These are phyloP conservation scores for Leptobrachium leishanense DNA, from an alignment of 2,113 vertebrate species.

Conservation along the genomic window DNA sequence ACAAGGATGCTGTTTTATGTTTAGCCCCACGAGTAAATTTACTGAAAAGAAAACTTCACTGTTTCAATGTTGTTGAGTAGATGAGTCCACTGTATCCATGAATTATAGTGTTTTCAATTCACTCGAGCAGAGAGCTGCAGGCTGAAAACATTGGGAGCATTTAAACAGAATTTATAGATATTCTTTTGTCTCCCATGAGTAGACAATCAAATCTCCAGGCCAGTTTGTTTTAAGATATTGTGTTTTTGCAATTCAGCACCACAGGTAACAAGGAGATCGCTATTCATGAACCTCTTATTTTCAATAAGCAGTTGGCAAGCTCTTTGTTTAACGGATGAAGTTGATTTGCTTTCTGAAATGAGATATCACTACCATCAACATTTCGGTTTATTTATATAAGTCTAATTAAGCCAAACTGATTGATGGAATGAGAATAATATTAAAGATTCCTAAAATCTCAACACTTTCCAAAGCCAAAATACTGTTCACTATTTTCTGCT, in stretches of 20 bases:
- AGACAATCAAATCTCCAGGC: conserved; percentile 28
- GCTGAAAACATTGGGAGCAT: background rate
- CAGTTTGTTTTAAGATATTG: conserved; percentile 14
- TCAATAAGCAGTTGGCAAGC: too few relatives aligned
- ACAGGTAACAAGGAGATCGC: conserved; percentile 2
- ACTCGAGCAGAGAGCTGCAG: conserved; percentile 37
- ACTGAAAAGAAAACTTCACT: conserved; percentile 6
- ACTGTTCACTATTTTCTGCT: too few relatives aligned
- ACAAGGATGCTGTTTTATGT: conserved; percentile 6
- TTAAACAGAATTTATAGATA: conserved; percentile 35
- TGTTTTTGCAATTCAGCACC: background rate
- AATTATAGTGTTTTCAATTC: conserved; percentile 17
- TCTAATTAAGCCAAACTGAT: too few relatives aligned
- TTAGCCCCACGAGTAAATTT: conserved; percentile 1
- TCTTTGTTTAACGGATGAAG: too few relatives aligned
- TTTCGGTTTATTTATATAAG: too few relatives aligned
- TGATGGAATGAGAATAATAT: too few relatives aligned
- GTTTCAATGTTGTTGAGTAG: accelerated
- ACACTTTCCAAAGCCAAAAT: too few relatives aligned
- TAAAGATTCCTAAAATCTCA: too few relatives aligned
- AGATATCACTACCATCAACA: too few relatives aligned
- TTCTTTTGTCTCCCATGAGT: conserved; percentile 39
- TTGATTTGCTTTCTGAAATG: too few relatives aligned
- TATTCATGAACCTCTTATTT: background rate
- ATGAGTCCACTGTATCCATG: background rate